Conservation (phyloP, 2,888 invertebrate species). For the Dolichomitus sp. region DNA sequence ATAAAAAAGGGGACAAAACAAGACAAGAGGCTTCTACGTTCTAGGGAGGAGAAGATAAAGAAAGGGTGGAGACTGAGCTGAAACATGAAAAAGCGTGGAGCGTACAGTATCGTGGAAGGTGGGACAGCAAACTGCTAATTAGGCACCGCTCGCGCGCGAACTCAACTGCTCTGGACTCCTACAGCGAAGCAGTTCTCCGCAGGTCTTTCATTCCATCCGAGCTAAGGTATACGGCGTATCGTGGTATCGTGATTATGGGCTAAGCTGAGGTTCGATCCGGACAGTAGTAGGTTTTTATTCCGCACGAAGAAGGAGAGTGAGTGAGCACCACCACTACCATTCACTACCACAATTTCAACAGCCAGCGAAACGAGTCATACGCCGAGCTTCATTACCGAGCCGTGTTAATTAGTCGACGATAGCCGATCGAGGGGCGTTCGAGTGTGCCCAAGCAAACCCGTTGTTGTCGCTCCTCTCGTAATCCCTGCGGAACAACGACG, state of each 20-base stretch:
- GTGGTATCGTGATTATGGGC: slow-evolving; percentile 50
- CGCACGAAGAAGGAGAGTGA: slow-evolving; percentile 36
- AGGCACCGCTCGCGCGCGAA: slow-evolving; percentile 79
- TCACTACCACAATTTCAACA: slow-evolving; percentile 49
- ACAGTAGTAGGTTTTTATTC: slow-evolving; percentile 54
- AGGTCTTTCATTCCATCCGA: slow-evolving; percentile 16
- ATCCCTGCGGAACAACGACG: slow-evolving; percentile 39
- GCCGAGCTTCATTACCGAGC: slow-evolving; percentile 81
- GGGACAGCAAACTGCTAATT: slow-evolving; percentile 77
- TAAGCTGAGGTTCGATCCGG: slow-evolving; percentile 44
- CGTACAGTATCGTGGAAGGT: slow-evolving; percentile 50
- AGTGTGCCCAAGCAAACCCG: slow-evolving; percentile 54
- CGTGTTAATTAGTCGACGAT: slow-evolving; percentile 84
- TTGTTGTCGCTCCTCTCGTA: slow-evolving; percentile 59
- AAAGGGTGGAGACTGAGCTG: slow-evolving; percentile 41
- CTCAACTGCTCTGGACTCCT: slow-evolving; percentile 67
- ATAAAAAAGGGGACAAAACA: slow-evolving; percentile 54
- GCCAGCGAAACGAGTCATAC: slow-evolving; percentile 60
- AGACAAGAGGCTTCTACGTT: slow-evolving; percentile 7
- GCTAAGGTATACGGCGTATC: slow-evolving; percentile 14
- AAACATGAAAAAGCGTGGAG: slow-evolving; percentile 4
- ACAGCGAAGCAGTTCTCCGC: slow-evolving; percentile 41
- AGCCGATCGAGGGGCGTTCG: slow-evolving; percentile 77
- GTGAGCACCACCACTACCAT: slow-evolving; percentile 47
- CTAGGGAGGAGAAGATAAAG: slow-evolving; percentile 52